Evolutionary conservation across 2,113 vertebrate genomes (phyloP), one percentile per base, ranked within the genome.

Genomic region (Nothoprocta perdicaria): DNA sequence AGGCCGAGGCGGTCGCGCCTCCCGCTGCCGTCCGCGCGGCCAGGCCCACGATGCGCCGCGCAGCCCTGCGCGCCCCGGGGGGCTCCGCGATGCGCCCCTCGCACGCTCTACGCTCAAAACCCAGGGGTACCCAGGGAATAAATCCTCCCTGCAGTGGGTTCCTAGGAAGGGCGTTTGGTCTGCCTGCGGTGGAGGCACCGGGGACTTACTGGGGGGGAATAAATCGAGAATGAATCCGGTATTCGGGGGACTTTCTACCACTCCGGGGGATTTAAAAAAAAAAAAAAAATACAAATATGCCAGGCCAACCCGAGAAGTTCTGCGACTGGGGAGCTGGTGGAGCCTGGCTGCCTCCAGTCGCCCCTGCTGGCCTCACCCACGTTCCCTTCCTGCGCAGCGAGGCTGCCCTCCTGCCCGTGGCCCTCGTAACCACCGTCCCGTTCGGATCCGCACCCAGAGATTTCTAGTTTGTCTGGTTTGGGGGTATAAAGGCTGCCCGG

Each of bases 71-170:
- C 5, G 43, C 12, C 57, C 33, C 13, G 43, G 18, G 26, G n/a
- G 24, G 29, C 27, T 6, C 53, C 26, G 26, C 48, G 66, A 40
- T 45, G 33, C 12, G 21, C 7, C 45, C 12, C 8, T 18, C 17
- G 1, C 10, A 18, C 14, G 19, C 16, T 31, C 45, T 15, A 3
- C 31, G 82, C 7, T 5, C 14, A 18, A 27, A 52, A 66, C 53
- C 2, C 12, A 38, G 31, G 14, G 5, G 21, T 0, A 4, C 7
- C 6, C 74, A 11, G 60, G 23, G 9, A 4, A 61, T 22, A 27
- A 76, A 19, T 14, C 22, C 16, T 48, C 50, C 19, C 26, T 3
- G 58, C 9, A 8, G 11, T 71, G 6, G 31, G 33, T 21, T 45
- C 18, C 46, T 69, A 17, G 66, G 52, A 35, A 71, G 69, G n/a